phyloP scores from a whole-genome alignment of 1,140 invertebrate genomes.

The Drosophila mauritiana region DNA sequence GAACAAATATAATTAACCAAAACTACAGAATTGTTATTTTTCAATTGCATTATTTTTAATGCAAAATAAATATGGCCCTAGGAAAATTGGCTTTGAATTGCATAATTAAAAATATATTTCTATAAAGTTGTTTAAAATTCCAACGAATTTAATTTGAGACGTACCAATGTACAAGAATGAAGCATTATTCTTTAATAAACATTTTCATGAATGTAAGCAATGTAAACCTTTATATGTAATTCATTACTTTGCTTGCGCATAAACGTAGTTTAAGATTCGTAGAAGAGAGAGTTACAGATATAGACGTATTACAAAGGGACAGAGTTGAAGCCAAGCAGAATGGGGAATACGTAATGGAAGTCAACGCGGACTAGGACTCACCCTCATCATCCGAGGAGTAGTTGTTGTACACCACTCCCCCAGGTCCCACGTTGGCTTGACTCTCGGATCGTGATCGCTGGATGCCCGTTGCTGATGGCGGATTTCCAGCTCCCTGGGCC shows the following conservation, averaged over 20 bases:
- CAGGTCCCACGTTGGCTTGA: constrained; percentile 85
- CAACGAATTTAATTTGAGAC: not conserved
- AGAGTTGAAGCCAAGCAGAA: constrained; percentile 75
- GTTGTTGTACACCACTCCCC: constrained; percentile 89
- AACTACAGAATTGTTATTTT: not conserved
- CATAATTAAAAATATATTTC: not conserved
- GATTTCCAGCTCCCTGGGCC: constrained; percentile 44
- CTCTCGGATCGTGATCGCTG: constrained; percentile 84
- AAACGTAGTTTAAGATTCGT: constrained; percentile 10
- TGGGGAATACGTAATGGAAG: constrained; percentile 27
- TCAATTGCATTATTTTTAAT: not conserved
- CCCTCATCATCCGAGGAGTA: constrained; percentile 95
- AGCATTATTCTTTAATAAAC: not conserved
- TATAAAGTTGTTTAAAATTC: not conserved
- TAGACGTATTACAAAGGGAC: constrained; percentile 32
- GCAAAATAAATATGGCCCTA: not conserved
- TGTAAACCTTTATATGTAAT: not conserved
- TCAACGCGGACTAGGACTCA: constrained; percentile 84
- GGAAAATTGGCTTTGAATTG: not conserved
- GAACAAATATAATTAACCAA: not conserved
- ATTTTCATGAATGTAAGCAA: not conserved
- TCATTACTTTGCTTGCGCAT: constrained; percentile 5
- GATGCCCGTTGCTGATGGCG: constrained; percentile 33
- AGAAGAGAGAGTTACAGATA: constrained; percentile 26
- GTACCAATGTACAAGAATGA: too few species aligned